Base-by-base conservation (phyloP, 2,113 vertebrate genomes). In the Pygoscelis adeliae region DNA sequence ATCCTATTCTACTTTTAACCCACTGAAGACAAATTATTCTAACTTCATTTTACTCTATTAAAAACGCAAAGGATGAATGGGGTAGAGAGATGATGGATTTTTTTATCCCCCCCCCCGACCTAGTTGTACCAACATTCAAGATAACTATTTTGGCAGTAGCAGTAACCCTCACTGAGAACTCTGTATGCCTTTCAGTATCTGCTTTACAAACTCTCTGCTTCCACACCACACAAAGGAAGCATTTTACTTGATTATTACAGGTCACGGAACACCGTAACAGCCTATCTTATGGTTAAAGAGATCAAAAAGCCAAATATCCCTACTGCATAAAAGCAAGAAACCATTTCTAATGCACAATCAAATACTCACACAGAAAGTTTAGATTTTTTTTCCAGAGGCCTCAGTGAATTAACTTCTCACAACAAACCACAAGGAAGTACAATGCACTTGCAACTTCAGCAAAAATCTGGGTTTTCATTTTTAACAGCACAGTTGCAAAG, bases 361-460 rank as follows among this genome's bases (percentile, higher is more conserved):
- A 72, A 56, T 40, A 56, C 32, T 63, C 80, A 38, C 25, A 67
- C 12, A 50, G 61, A 83, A 87, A 71, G n/a, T 81, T 76, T 1
- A n/a, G 17, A 10, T 11, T 23, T 42, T 69, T 90, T 42, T 5
- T 1, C 56, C 59, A 76, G 83, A 50, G 73, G 53, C 38, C 44
- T 63, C 89, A 29, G 70, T 65, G 89, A 96, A 92, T 89, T 84
- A 82, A 80, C 72, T 63, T 58, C 83, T 88, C 77, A 66, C 86
- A 94, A 93, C 82, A 89, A 96, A 79, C 73, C 92, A 63, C 55
- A 73, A 61, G 56, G 65, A 95, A 93, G 72, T 4, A 96, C 77
- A 96, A 96, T n/a, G 71, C 67, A 71, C 55, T 81, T 92, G 93
- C 87, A 95, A 74, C 30, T 55, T 92, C 97, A 95, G 94, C 95